Base-by-base conservation (phyloP, 1,140 invertebrate species). In the Plectrocnemia conspersa region DNA sequence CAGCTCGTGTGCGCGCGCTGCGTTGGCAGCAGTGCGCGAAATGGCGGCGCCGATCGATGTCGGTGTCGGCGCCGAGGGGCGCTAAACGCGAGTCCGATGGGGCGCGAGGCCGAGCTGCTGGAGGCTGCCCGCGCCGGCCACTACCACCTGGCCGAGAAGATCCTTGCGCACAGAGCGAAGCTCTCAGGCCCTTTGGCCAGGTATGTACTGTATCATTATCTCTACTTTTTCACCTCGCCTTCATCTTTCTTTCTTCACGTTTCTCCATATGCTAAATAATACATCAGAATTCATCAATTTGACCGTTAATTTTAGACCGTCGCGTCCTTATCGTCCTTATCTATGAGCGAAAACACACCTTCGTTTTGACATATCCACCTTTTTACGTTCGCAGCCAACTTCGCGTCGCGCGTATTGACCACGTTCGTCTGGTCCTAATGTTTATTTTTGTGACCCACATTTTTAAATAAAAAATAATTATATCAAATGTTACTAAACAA, bases 71-170 rank as follows among this genome's bases (percentile, higher is more conserved):
- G n/a, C 16, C 24, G 36, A 40, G 6, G 5, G 9, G 44, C 15
- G 5, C 11, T 54, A 47, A 46, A 18, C 25, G 25, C 13, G 9
- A 81, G 79, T 77, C 76, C 75, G 74, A 92, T 97, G 91, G 93
- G 92, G 68, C 94, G 93, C 77, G 93, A 96, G 73, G 89, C 94
- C 73, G 93, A 97, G 77, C 82, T 97, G 73, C 81, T 97, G 70
- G 92, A 97, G 69, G 94, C 92, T 64, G 91, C 92, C 60, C 83
- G 93, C 65, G 91, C 85, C 75, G 94, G 93, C 68, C 92, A 95
- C 75, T 80, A 86, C 64, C 77, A 80, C 55, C 82, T 87, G 62
- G 90, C 96, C 41, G 92, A 95, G 73, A 94, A 94, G 78, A 89
- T 96, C 67, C 77, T 97, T 60, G 83, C 79, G 64, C 86, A 89